Conservation (phyloP, 2,888 invertebrate species). For the Amblyjoppa fuscipennis region DNA sequence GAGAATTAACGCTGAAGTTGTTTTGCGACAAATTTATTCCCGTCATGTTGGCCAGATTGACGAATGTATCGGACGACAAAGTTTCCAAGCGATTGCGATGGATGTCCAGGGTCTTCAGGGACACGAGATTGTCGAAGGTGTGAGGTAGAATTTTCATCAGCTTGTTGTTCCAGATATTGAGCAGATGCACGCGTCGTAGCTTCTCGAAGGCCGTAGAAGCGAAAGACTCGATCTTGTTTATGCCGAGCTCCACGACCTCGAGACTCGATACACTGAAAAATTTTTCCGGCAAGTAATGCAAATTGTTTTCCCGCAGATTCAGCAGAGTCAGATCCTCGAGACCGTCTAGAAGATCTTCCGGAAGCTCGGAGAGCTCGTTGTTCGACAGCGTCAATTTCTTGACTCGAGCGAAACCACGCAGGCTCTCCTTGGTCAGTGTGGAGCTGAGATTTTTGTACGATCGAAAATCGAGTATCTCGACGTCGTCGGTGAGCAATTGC, state of each 20-base stretch:
- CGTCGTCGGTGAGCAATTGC: slow-evolving; percentile 68
- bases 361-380: slow-evolving; percentile 88
- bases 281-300: slow-evolving; percentile 66
- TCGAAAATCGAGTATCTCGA: slow-evolving; percentile 70
- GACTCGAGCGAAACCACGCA: slow-evolving; percentile 87
- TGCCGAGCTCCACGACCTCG: slow-evolving; percentile 87
- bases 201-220: slow-evolving; percentile 88
- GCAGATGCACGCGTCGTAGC: slow-evolving; percentile 86
- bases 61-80: slow-evolving; percentile 88
- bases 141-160: slow-evolving; percentile 88
- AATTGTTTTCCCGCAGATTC: slow-evolving; percentile 84
- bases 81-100: slow-evolving; percentile 89
- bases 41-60: slow-evolving; percentile 87
- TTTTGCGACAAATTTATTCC: slow-evolving; percentile 90
- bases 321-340: slow-evolving; percentile 88
- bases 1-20: slow-evolving; percentile 86
- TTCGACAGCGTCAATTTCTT: slow-evolving; percentile 87
- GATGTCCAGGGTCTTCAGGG: slow-evolving; percentile 89
- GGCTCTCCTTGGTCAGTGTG: slow-evolving; percentile 87
- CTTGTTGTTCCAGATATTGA: slow-evolving; percentile 91
- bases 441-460: slow-evolving; percentile 69
- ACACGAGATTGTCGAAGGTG: slow-evolving; percentile 88
- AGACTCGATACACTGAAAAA: slow-evolving; percentile 83
- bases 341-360: slow-evolving; percentile 87
- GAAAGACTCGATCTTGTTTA: slow-evolving; percentile 89